Evolutionary conservation across 53 echinoderm and acorn worm species (phyloP).

Genomic region (Holothuria scabra): DNA sequence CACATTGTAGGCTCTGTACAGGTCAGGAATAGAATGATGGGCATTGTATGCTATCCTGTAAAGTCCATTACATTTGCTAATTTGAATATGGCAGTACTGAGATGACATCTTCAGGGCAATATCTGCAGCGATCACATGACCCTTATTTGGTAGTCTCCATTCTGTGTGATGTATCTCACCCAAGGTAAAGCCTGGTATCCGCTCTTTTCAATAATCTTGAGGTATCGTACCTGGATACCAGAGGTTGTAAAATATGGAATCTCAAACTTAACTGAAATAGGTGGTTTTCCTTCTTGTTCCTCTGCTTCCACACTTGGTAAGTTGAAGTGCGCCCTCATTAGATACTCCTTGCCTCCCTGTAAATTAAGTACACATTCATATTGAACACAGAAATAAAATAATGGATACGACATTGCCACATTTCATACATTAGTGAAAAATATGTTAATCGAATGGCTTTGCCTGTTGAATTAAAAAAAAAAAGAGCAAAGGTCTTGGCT

Average conservation of each 20-base stretch:
- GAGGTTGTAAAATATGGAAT: constrained; percentile 99
- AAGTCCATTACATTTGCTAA: not conserved
- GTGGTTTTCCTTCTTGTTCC: constrained; percentile 88
- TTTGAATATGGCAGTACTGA: constrained; percentile 27
- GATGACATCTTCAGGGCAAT: not conserved
- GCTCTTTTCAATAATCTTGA: constrained; percentile 99
- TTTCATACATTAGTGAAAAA: not conserved
- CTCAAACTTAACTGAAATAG: constrained; percentile 96
- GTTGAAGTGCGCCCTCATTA: constrained; percentile 99
- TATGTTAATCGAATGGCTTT: not conserved
- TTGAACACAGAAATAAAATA: not conserved
- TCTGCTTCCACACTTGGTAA: constrained; percentile 95
- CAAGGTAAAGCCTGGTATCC: constrained; percentile 99
- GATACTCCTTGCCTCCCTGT: constrained; percentile 98
- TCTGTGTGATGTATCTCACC: constrained; percentile 99
- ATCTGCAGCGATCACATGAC: constrained; percentile 52
- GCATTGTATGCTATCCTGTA: too few species aligned
- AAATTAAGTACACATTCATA: not conserved
- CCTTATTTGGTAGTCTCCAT: constrained; percentile 98
- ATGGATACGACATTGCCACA: not conserved
- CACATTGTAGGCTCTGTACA: too few species aligned
- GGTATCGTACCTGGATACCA: constrained; percentile 97
- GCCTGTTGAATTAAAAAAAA: not conserved
- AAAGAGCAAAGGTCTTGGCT: too few species aligned
- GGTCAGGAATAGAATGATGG: too few species aligned